These are phyloP conservation scores for Mandrillus leucophaeus DNA, from an alignment of 2,113 vertebrate species.

Conservation along the genomic window DNA sequence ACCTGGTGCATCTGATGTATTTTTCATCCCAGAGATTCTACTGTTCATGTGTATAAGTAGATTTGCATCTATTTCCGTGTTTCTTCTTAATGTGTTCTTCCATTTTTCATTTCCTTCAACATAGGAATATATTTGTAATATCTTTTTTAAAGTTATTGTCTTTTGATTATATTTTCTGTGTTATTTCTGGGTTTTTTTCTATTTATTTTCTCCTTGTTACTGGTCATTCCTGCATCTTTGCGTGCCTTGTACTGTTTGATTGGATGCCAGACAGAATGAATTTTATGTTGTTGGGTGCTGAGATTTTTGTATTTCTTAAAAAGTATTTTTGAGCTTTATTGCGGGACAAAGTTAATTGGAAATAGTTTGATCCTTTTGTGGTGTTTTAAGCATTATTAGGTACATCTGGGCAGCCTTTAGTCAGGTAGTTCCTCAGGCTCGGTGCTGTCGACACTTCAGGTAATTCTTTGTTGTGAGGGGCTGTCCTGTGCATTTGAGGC, in stretches of 20 bases:
- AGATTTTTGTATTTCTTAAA: neutral
- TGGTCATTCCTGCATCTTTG: neutral
- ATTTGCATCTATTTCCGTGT: neutral
- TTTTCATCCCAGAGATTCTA: neutral
- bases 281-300: neutral
- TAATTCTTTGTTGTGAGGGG: neutral
- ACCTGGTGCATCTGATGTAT: neutral
- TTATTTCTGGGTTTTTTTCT: neutral
- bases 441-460: neutral
- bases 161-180: neutral
- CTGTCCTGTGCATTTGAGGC: neutral
- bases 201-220: neutral
- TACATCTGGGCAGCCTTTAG: neutral
- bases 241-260: neutral
- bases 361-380: neutral
- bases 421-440: neutral
- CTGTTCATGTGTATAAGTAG: neutral
- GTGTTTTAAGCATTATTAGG: neutral
- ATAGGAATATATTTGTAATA: neutral
- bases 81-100: neutral
- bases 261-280: neutral
- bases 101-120: neutral
- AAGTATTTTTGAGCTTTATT: slow-evolving; percentile 13
- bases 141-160: neutral
- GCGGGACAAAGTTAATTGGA: neutral